phyloP scores from a whole-genome alignment of 2,888 invertebrate species.

The Sminthurides aquaticus region DNA sequence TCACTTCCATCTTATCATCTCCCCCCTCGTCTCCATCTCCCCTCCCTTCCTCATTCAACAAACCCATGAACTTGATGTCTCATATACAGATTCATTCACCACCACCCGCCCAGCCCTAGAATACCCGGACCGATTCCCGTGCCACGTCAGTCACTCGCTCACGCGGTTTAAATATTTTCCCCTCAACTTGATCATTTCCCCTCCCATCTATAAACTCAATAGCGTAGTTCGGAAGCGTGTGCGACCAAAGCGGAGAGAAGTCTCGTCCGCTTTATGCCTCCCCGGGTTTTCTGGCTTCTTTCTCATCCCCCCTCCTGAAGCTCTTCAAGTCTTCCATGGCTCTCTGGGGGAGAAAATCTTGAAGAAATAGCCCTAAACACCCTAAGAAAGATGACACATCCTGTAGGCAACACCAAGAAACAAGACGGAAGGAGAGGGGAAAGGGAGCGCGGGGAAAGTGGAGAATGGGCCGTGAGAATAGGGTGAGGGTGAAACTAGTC shows the following conservation, averaged over 20 bases:
- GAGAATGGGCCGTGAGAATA: too few relatives aligned
- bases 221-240: too few relatives aligned
- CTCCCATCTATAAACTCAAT: background rate
- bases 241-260: too few relatives aligned
- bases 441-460: too few relatives aligned
- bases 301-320: too few relatives aligned
- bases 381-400: too few relatives aligned
- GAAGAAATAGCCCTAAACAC: background rate
- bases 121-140: background rate
- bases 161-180: background rate
- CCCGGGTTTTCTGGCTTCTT: too few relatives aligned
- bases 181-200: background rate
- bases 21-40: background rate
- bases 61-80: background rate
- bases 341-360: background rate
- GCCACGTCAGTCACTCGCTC: slow-evolving; percentile 3
- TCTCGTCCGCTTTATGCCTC: too few relatives aligned
- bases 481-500: too few relatives aligned
- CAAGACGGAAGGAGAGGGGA: too few relatives aligned
- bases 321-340: background rate
- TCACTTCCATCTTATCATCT: background rate
- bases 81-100: background rate
- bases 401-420: too few relatives aligned
- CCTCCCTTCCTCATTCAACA: background rate
- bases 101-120: background rate